phyloP scores from a whole-genome alignment of 2,888 invertebrate species.

The Polydrusus pterygomalis region DNA sequence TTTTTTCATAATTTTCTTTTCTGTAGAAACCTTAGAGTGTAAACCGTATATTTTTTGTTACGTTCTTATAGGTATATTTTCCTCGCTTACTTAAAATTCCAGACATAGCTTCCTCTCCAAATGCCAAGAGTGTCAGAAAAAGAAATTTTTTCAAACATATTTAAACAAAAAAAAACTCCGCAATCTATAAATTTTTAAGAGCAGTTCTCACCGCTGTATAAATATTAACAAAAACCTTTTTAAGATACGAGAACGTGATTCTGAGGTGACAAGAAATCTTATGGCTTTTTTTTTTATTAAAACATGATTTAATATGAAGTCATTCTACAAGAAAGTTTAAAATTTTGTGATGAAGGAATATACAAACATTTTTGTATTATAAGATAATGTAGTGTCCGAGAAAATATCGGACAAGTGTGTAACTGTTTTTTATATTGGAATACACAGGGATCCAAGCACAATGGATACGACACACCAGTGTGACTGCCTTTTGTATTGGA shows the following conservation, averaged over 20 bases:
- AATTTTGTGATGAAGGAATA: not conserved
- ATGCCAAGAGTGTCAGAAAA: not conserved
- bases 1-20: too few relatives aligned
- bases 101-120: not conserved
- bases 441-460: too few relatives aligned
- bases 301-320: conserved; percentile 16
- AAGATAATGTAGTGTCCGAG: too few relatives aligned
- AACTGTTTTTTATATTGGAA: too few relatives aligned
- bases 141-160: not conserved
- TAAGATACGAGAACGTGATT: conserved; percentile 3
- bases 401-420: too few relatives aligned
- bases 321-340: conserved; percentile 1
- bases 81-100: too few relatives aligned
- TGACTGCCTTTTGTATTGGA: too few relatives aligned
- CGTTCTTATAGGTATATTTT: too few relatives aligned
- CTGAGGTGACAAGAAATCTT: conserved; percentile 3
- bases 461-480: too few relatives aligned
- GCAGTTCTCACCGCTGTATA: not conserved
- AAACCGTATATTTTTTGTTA: too few relatives aligned
- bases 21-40: too few relatives aligned
- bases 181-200: conserved; percentile 12
- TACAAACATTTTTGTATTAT: too few relatives aligned
- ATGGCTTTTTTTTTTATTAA: conserved; percentile 9
- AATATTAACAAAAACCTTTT: conserved; percentile 23
- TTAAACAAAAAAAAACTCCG: not conserved